Evolutionary conservation across 2,113 vertebrate species (phyloP).

Genomic region (Pseudorasbora parva): DNA sequence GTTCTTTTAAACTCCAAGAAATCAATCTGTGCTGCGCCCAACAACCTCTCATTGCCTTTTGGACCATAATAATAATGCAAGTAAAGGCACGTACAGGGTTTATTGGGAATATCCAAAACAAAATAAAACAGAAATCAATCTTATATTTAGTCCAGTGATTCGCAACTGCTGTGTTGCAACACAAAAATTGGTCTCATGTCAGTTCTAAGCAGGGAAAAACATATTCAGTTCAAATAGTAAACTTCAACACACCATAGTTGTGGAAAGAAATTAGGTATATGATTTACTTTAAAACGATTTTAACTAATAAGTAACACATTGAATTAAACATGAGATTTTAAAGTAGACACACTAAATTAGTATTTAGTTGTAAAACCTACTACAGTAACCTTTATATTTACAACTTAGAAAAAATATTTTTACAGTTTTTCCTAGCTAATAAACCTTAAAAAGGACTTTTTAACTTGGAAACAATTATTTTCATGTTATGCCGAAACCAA

Average conservation of each 20-base stretch:
- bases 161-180: background rate
- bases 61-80: constrained; percentile 21
- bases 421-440: too few species aligned
- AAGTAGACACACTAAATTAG: too few species aligned
- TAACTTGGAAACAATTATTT: too few species aligned
- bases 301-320: background rate
- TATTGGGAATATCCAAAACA: background rate
- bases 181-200: background rate
- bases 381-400: too few species aligned
- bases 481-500: too few species aligned
- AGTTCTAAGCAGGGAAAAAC: background rate
- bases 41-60: constrained; percentile 21
- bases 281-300: background rate
- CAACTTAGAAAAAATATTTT: too few species aligned
- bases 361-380: too few species aligned
- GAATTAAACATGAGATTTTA: background rate
- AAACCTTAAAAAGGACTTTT: too few species aligned
- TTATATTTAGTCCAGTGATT: constrained; percentile 9
- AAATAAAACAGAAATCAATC: constrained; percentile 17
- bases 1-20: constrained; percentile 33
- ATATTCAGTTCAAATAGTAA: background rate
- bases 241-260: background rate
- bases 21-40: constrained; percentile 34
- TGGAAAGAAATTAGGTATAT: background rate
- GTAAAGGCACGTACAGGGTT: background rate